A percentile compares a stretch with the other conserved stretches of the same genome.
Conservation (phyloP, 2,113 vertebrate species). For the Alethe diademata region DNA sequence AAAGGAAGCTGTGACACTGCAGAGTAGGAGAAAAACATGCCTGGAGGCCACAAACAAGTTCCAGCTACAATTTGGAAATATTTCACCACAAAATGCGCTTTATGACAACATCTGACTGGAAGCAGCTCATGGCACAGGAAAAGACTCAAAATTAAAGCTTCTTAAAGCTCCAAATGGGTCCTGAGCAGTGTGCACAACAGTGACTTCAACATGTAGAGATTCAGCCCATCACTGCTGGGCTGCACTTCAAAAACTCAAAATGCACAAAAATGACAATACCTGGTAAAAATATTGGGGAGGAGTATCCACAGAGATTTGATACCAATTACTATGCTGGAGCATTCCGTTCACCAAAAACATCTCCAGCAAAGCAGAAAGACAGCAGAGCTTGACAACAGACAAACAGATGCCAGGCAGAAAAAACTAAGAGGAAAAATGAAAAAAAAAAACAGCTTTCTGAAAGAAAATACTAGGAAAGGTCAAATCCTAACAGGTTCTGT, state of each 20-base stretch:
- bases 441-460: background rate
- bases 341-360: background rate
- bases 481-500: background rate
- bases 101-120: background rate
- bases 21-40: accelerated
- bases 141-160: background rate
- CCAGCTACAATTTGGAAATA: background rate
- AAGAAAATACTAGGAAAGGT: background rate
- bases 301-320: background rate
- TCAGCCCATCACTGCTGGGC: background rate
- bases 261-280: background rate
- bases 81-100: background rate
- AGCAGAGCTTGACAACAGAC: background rate
- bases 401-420: background rate
- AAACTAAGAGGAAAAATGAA: background rate
- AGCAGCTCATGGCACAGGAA: background rate
- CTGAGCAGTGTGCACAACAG: background rate
- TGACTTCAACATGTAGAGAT: background rate
- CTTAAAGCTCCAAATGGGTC: background rate
- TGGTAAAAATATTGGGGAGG: background rate
- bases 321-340: background rate
- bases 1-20: background rate
- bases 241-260: background rate
- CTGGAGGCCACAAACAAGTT: background rate
- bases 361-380: background rate